These are phyloP conservation scores for Myiagra hebetior DNA, from an alignment of 2,113 vertebrate species.

Conservation along the genomic window DNA sequence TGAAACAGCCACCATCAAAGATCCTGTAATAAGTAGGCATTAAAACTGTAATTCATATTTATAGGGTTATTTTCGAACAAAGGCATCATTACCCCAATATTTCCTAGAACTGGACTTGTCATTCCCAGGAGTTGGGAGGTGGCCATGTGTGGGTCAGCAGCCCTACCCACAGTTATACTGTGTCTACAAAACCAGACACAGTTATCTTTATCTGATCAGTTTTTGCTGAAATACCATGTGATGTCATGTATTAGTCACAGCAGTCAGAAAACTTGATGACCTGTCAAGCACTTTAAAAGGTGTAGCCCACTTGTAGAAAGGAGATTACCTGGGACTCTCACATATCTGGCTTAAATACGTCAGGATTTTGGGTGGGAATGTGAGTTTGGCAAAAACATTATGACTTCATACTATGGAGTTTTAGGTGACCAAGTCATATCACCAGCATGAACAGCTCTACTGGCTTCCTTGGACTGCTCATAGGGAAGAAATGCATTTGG, in stretches of 20 bases:
- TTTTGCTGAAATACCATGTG: not conserved
- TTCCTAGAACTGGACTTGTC: not conserved
- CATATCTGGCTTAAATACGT: not conserved
- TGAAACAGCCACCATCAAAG: not conserved
- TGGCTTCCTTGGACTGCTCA: not conserved
- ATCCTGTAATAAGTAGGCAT: not conserved
- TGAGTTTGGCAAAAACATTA: not conserved
- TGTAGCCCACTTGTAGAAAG: not conserved
- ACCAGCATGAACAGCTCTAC: not conserved
- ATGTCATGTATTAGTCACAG: not conserved
- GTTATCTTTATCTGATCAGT: not conserved
- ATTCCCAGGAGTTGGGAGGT: not conserved
- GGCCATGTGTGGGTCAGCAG: not conserved
- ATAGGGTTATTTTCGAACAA: not conserved
- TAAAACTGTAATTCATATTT: not conserved
- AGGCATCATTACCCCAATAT: not conserved
- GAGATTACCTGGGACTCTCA: not conserved
- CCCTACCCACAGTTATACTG: not conserved
- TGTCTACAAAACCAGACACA: not conserved
- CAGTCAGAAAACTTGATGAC: not conserved
- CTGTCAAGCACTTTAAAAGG: not conserved
- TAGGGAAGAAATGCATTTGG: not conserved
- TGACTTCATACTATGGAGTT: not conserved
- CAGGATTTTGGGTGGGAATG: not conserved
- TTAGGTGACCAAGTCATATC: not conserved